Evolutionary conservation across 2,113 vertebrate species (phyloP), one percentile per base, ranked within the genome.

Genomic region (Eurypyga helias): DNA sequence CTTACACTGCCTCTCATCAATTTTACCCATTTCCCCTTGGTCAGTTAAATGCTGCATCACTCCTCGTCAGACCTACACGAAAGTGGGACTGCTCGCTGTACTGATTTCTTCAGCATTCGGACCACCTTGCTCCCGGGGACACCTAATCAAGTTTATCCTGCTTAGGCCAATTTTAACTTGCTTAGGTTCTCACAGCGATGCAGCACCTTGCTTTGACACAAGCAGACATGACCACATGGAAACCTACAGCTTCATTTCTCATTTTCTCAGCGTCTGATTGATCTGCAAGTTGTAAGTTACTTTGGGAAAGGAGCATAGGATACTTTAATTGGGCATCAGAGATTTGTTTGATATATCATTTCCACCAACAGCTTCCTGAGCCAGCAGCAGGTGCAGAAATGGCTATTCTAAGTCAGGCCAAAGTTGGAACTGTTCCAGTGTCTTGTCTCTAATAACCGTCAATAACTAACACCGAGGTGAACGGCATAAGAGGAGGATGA

Each of bases 201-300:
- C 41, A 38, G 23, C 25, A 54, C 31, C 78, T 45, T 57, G 13
- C n/a, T 77, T 81, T 0, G 0, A 20, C 33, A 52, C 3, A 4
- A 62, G n/a, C 36, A 82, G 21, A 20, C 10, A 41, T 0, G 0
- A 17, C 23, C 16, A 21, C 0, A 0, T 33, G 65, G 51, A 49
- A 46, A 17, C 18, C 60, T 48, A 28, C 41, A 54, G 77, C 28
- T 70, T 41, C 34, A 8, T 34, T 80, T 73, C 49, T 45, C 36
- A 34, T 45, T 75, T 51, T 64, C 17, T 43, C 29, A 34, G 17
- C 6, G 3, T 25, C 55, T 61, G 38, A 73, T 34, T 58, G 41
- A 92, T 83, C 54, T 33, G 13, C 20, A 91, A 57, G 72, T 16
- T 70, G 4, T 13, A 62, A n/a, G 38, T 72, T 65, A 60, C 17